Evolutionary conservation across 2,797 vertebrate species (phyloP).

Genomic region (Tragopan temminckii): DNA sequence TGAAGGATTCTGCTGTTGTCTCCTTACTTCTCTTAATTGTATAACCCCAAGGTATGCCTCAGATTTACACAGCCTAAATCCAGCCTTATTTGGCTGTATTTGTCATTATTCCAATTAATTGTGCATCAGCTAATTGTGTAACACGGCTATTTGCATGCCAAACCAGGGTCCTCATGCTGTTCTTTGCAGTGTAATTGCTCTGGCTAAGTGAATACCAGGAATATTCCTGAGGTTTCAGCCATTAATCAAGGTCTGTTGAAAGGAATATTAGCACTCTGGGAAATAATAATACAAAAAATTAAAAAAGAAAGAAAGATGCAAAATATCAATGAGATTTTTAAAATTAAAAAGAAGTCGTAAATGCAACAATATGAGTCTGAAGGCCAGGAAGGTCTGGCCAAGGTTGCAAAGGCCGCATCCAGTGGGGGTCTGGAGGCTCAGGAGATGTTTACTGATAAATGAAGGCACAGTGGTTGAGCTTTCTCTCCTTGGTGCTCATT

Average conservation of each 20-base stretch:
- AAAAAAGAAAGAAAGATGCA: background rate
- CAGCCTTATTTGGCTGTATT: constrained; percentile 72
- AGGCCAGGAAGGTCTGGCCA: background rate
- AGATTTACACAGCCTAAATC: constrained; percentile 66
- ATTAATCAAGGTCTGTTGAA: constrained; percentile 66
- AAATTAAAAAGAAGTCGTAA: constrained; percentile 30
- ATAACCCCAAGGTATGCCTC: constrained; percentile 52
- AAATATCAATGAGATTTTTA: constrained; percentile 42
- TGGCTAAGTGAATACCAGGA: constrained; percentile 77
- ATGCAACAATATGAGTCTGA: background rate
- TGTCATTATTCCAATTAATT: constrained; percentile 77
- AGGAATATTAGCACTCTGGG: constrained; percentile 68
- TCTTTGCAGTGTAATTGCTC: constrained; percentile 73
- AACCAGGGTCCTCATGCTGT: constrained; percentile 65
- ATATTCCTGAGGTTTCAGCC: constrained; percentile 65
- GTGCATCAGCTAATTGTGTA: constrained; percentile 76
- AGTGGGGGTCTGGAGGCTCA: background rate
- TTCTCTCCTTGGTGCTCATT: background rate
- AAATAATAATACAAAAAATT: background rate
- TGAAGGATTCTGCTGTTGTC: constrained; percentile 43
- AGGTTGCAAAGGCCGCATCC: background rate
- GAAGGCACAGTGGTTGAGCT: background rate
- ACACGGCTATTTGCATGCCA: constrained; percentile 76
- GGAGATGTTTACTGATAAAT: background rate
- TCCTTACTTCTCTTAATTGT: constrained; percentile 48